These are phyloP conservation scores for Drepanosiphum platanoidis DNA, from an alignment of 2,888 invertebrate species.

Conservation along the genomic window DNA sequence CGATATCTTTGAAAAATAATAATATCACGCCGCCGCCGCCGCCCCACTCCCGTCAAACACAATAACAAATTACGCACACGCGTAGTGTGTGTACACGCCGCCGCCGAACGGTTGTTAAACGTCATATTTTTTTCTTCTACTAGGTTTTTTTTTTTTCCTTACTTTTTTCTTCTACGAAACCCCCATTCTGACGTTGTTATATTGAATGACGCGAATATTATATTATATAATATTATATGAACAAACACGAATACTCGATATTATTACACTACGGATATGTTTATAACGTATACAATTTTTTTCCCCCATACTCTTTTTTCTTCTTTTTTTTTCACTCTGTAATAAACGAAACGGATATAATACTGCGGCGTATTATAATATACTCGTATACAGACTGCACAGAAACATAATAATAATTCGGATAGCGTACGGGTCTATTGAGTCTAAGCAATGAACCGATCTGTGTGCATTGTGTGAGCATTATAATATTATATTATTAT, in stretches of 20 bases:
- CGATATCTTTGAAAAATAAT: no score
- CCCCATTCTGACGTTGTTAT: neutral
- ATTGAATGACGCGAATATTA: slow-evolving; percentile 42
- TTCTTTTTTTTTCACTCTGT: no score
- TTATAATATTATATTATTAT: neutral
- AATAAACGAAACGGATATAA: slow-evolving; percentile 23
- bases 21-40: no score
- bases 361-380: no score
- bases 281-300: neutral
- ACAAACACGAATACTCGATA: neutral
- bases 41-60: no score
- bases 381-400: no score
- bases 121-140: no score
- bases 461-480: neutral
- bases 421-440: no score
- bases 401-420: neutral
- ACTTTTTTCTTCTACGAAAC: neutral
- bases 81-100: no score
- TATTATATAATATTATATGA: neutral
- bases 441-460: neutral
- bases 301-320: neutral
- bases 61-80: no score
- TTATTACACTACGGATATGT: slow-evolving; percentile 25
- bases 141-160: no score
- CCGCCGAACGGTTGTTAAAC: no score